These are phyloP conservation scores for Periophthalmodon schlosseri DNA, from an alignment of 2,113 vertebrate species.

Conservation along the genomic window DNA sequence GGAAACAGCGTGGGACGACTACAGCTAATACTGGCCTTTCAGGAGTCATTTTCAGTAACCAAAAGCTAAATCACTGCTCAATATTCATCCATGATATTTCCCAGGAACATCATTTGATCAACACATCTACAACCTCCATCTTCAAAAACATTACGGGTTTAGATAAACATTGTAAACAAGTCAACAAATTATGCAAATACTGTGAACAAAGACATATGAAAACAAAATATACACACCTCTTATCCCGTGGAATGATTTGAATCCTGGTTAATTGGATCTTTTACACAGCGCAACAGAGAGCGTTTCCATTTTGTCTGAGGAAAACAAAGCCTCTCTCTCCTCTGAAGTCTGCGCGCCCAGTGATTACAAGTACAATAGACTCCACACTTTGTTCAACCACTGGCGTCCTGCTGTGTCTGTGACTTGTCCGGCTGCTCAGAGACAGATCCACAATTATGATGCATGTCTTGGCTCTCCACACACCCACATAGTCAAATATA, in stretches of 20 bases:
- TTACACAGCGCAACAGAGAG: slow-evolving; percentile 30
- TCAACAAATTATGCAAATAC: background rate
- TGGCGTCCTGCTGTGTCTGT: slow-evolving; percentile 49
- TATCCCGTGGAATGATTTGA: slow-evolving; percentile 3
- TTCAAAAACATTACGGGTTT: background rate
- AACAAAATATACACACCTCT: slow-evolving; percentile 4
- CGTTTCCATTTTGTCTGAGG: slow-evolving; percentile 57
- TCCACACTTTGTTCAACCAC: slow-evolving; percentile 31
- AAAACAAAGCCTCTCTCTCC: slow-evolving; percentile 30
- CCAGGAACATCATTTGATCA: background rate
- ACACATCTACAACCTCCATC: background rate
- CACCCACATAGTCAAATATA: slow-evolving; percentile 68
- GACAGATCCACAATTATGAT: slow-evolving; percentile 59
- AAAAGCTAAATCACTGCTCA: slow-evolving; percentile 35
- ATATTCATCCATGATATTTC: background rate
- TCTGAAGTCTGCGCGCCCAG: slow-evolving; percentile 32
- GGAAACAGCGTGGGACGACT: slow-evolving; percentile 72
- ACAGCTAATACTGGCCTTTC: slow-evolving; percentile 63
- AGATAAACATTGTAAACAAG: background rate
- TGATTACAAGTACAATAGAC: slow-evolving; percentile 47
- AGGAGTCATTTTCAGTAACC: slow-evolving; percentile 54
- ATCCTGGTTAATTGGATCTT: slow-evolving; percentile 44
- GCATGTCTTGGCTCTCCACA: slow-evolving; percentile 65
- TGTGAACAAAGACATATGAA: background rate
- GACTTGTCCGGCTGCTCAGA: slow-evolving; percentile 49